A percentile compares a stretch with the other conserved stretches of the same genome.
Conservation (phyloP, 2,113 vertebrate species). For the Mesocricetus auratus region DNA sequence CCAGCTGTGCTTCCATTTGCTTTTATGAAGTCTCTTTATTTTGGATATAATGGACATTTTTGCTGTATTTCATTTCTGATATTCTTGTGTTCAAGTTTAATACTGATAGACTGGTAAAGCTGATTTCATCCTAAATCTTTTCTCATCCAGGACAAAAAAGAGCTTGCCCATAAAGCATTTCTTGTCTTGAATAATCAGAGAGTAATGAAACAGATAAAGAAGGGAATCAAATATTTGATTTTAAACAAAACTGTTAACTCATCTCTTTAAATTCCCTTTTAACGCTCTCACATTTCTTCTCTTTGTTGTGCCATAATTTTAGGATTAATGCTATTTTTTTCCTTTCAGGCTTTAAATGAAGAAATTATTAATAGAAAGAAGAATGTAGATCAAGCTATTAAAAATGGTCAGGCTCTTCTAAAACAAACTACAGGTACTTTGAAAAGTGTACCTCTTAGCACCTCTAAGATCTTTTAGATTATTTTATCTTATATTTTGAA, state of each 20-base stretch:
- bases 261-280: neutral
- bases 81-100: slow-evolving; percentile 34
- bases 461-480: neutral
- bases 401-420: slow-evolving; percentile 97
- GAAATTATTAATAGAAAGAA: slow-evolving; percentile 98
- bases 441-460: neutral
- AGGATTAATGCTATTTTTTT: slow-evolving; percentile 72
- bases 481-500: neutral
- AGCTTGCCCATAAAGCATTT: slow-evolving; percentile 14
- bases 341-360: slow-evolving; percentile 94
- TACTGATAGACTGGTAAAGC: slow-evolving; percentile 30
- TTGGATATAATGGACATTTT: slow-evolving; percentile 47
- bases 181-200: slow-evolving; percentile 60
- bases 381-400: slow-evolving; percentile 98
- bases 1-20: neutral
- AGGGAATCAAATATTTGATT: neutral
- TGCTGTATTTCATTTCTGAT: slow-evolving; percentile 45
- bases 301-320: neutral
- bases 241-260: neutral
- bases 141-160: slow-evolving; percentile 31
- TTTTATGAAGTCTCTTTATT: slow-evolving; percentile 42
- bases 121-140: slow-evolving; percentile 57
- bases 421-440: slow-evolving; percentile 97
- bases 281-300: slow-evolving; percentile 38
- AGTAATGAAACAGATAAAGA: slow-evolving; percentile 27